phyloP scores from a whole-genome alignment of 2,797 vertebrate genomes.

The Steatocranus sp. region DNA sequence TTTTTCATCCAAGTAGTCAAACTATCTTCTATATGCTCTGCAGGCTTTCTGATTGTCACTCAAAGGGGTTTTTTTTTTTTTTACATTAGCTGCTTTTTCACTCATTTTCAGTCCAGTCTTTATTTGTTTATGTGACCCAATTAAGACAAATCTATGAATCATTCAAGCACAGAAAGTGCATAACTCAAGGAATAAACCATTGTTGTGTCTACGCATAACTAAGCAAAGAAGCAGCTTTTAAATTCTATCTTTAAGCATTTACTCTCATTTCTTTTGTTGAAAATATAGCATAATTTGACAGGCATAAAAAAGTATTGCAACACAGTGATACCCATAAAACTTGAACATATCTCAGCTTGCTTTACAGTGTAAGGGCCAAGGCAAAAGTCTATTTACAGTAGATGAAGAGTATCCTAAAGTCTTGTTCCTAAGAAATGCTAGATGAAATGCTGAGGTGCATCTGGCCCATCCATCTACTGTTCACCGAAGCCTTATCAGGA shows the following conservation, averaged over 20 bases:
- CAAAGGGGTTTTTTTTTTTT: neutral
- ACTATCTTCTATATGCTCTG: fast-evolving
- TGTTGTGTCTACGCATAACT: neutral
- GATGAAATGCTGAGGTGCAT: neutral
- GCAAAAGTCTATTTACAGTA: neutral
- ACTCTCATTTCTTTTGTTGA: neutral
- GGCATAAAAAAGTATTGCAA: neutral
- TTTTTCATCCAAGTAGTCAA: neutral
- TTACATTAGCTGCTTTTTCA: neutral
- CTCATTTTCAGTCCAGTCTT: neutral
- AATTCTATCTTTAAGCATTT: neutral
- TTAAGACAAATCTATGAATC: neutral
- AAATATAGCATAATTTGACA: neutral
- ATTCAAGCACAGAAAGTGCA: fast-evolving
- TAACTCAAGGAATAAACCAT: neutral
- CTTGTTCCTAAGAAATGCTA: neutral
- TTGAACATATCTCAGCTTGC: neutral
- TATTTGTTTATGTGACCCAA: neutral
- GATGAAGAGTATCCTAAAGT: neutral
- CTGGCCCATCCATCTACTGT: neutral
- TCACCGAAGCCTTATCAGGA: neutral
- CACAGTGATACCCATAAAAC: neutral
- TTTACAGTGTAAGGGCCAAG: neutral
- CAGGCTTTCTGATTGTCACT: neutral
- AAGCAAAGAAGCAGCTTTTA: neutral